A percentile compares a stretch with the other conserved stretches of the same genome.
These are phyloP conservation scores for Toxostoma redivivum DNA, from an alignment of 2,113 vertebrate species.

Conservation along the genomic window DNA sequence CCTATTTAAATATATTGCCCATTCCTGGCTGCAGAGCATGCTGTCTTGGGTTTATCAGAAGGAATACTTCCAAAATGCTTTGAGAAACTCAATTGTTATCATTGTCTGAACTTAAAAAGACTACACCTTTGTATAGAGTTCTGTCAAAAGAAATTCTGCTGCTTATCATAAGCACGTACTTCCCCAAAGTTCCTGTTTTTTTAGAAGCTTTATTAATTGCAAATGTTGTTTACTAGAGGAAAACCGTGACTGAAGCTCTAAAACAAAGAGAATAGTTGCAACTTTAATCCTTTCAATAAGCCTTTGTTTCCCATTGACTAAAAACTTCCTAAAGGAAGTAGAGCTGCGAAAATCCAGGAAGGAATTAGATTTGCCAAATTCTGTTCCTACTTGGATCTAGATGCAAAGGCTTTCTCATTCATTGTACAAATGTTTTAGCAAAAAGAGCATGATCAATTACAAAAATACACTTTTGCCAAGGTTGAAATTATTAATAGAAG, in stretches of 20 bases:
- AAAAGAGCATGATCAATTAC: neutral
- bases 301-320: slow-evolving; percentile 87
- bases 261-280: slow-evolving; percentile 76
- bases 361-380: slow-evolving; percentile 74
- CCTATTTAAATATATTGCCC: neutral
- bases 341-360: slow-evolving; percentile 78
- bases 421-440: slow-evolving; percentile 17
- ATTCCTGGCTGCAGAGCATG: neutral
- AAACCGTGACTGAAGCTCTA: slow-evolving; percentile 70
- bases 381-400: slow-evolving; percentile 48
- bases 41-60: slow-evolving; percentile 49
- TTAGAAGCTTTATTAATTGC: slow-evolving; percentile 74
- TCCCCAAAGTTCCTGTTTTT: slow-evolving; percentile 80
- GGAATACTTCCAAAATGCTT: slow-evolving; percentile 50
- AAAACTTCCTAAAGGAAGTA: slow-evolving; percentile 87
- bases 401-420: slow-evolving; percentile 53
- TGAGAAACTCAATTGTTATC: slow-evolving; percentile 52
- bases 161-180: slow-evolving; percentile 76
- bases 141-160: slow-evolving; percentile 68
- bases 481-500: slow-evolving; percentile 31
- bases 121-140: slow-evolving; percentile 60
- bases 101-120: slow-evolving; percentile 61
- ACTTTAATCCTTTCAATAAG: slow-evolving; percentile 84
- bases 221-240: slow-evolving; percentile 77
- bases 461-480: slow-evolving; percentile 10